These are phyloP conservation scores for Leptinotarsa texana DNA, from an alignment of 1,140 invertebrate species.

Conservation along the genomic window DNA sequence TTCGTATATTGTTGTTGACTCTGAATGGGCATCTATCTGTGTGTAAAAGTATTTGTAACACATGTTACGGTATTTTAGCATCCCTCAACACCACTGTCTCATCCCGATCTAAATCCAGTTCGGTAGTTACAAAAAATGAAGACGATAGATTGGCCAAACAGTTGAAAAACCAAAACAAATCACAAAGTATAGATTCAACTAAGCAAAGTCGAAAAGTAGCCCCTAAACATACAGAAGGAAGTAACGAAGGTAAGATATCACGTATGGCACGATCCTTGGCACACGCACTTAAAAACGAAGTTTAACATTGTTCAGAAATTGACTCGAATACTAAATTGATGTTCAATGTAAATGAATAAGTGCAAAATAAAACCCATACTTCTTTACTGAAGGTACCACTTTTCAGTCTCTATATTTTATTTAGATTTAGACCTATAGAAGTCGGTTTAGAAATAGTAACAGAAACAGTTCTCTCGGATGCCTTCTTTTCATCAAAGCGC, in stretches of 20 bases:
- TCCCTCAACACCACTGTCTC: slow-evolving; percentile 56
- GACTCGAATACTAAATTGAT: background rate
- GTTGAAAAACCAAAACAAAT: slow-evolving; percentile 50
- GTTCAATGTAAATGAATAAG: background rate
- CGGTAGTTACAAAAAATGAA: slow-evolving; percentile 54
- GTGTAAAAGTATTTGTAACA: slow-evolving; percentile 43
- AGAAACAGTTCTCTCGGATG: background rate
- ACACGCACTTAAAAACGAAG: slow-evolving; percentile 42
- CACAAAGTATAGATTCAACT: slow-evolving; percentile 47
- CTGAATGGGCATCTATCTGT: slow-evolving; percentile 33
- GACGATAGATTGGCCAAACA: slow-evolving; percentile 54
- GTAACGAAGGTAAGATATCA: slow-evolving; percentile 49
- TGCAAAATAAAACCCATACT: background rate
- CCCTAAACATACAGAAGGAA: slow-evolving; percentile 48
- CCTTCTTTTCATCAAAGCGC: background rate
- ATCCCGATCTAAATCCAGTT: slow-evolving; percentile 56
- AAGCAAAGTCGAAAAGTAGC: slow-evolving; percentile 48
- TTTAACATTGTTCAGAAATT: background rate
- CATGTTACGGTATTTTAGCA: slow-evolving; percentile 55
- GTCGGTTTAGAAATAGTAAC: background rate
- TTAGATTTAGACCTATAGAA: background rate
- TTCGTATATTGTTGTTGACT: background rate
- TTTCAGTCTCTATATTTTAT: background rate
- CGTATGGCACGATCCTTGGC: slow-evolving; percentile 51
- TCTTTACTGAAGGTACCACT: background rate